Evolutionary conservation across 2,888 invertebrate genomes (phyloP), one percentile per base, ranked within the genome.

Genomic region (Hedychridium roseum): DNA sequence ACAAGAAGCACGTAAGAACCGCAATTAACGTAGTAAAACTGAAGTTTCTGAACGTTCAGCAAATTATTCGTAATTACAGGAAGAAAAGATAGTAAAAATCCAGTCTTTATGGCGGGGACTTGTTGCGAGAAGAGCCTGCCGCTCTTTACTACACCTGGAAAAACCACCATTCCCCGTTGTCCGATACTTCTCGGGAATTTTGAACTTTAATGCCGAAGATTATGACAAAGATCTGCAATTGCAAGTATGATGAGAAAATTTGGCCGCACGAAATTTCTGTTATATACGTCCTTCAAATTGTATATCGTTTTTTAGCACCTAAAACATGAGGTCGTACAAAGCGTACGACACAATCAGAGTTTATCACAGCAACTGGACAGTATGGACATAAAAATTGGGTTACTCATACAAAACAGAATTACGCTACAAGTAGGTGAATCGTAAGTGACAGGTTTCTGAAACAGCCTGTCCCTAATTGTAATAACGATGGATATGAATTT

Each of bases 351-450:
- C 59, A 91, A 90, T 71, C 87, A 88, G 68, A 84, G 87, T 66
- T 79, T 91, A 11, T 88, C 90, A 2, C 85, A 86, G 57, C 88
- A 89, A 67, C 80, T 91, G 36, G 87, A 88, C 59, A 84, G 84
- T 57, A 89, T 91, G 86, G 91, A 91, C 73, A 82, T 90, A 7
- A 90, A 91, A 80, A 92, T 92, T 61, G 91, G 91, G 0, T 83
- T 91, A 12, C 82, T 92, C 3, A 88, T 92, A 21, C 89, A 89
- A 78, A 92, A 92, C 71, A 82, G 90, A 62, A 88, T 91, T 50
- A 87, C 89, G 1, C 76, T 91, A 23, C 87, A 85, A 76, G 81
- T 79, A 61, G 42, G 37, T 52, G n/a, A n/a, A n/a, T n/a, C n/a
- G n/a, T n/a, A n/a, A n/a, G n/a, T n/a, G n/a, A n/a, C n/a, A n/a